phyloP scores from a whole-genome alignment of 2,113 vertebrate species.

The Clarias macrocephalus region DNA sequence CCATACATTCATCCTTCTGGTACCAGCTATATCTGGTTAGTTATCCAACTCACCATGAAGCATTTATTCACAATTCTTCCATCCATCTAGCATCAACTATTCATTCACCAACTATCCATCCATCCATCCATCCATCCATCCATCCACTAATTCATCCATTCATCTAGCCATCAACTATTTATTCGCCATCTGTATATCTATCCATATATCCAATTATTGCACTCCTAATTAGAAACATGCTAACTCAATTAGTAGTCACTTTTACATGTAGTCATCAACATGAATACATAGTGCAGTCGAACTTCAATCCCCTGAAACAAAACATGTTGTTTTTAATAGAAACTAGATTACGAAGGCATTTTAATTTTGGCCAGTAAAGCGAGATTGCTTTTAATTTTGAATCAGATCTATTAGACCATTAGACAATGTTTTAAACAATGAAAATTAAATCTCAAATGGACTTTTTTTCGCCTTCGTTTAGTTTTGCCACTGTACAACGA shows the following conservation, averaged over 20 bases:
- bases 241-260: neutral
- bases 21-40: too few species aligned
- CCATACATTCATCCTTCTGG: too few species aligned
- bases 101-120: too few species aligned
- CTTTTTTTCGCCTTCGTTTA: neutral
- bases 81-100: too few species aligned
- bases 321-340: neutral
- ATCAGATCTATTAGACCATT: neutral
- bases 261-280: neutral
- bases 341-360: neutral
- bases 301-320: neutral
- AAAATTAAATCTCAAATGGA: neutral
- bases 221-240: neutral
- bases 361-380: neutral
- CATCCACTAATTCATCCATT: too few species aligned
- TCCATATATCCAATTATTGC: neutral
- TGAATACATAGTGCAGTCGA: too few species aligned
- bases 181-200: too few species aligned
- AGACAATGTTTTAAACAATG: neutral
- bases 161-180: too few species aligned
- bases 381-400: neutral
- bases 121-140: too few species aligned
- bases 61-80: too few species aligned
- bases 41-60: too few species aligned
- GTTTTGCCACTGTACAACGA: neutral